Base-by-base conservation (phyloP, 1,140 invertebrate genomes). In the Eumaeus atala region DNA sequence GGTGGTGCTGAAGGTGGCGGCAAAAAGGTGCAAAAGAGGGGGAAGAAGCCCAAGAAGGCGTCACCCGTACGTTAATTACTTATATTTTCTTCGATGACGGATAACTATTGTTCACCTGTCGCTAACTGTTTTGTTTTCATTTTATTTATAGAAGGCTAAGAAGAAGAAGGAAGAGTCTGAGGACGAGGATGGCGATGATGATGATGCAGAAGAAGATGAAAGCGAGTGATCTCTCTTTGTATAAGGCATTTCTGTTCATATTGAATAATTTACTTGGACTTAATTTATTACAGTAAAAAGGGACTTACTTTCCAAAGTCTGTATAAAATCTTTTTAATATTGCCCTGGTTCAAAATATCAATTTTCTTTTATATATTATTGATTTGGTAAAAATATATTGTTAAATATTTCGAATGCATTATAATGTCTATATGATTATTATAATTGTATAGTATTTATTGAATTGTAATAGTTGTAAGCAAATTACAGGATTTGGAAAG, bases 111-210 rank as follows among this genome's bases (percentile, higher is more conserved):
- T 28, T 36, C 42, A 12, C 16, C 10, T 51, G 12, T 53, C 1
- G 33, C 35, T 52, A 36, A 36, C 61, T 34, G 51, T 53, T 55
- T 57, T 48, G 21, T 55, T 53, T 64, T 65, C 67, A 49, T 63
- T n/a, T 66, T 72, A 17, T 56, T 72, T 67, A 14, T 54, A 87
- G 85, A 88, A 88, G 64, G 77, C 82, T 58, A 88, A 88, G 77
- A 88, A 88, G 80, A 88, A 88, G 87, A 88, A 88, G 83, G 85
- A 88, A 48, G 87, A 88, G 70, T 87, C 86, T 35, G 87, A 89
- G 7, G 87, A 89, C 42, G 87, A 89, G 28, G 86, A 84, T 7
- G 85, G 78, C 36, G 87, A 82, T 48, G 87, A 87, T 52, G 86
- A 86, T 12, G 85, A 84, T 17, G 85, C 87, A 58, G 87, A 87